Conservation (phyloP, 2,113 vertebrate genomes). For the Oenanthe melanoleuca region DNA sequence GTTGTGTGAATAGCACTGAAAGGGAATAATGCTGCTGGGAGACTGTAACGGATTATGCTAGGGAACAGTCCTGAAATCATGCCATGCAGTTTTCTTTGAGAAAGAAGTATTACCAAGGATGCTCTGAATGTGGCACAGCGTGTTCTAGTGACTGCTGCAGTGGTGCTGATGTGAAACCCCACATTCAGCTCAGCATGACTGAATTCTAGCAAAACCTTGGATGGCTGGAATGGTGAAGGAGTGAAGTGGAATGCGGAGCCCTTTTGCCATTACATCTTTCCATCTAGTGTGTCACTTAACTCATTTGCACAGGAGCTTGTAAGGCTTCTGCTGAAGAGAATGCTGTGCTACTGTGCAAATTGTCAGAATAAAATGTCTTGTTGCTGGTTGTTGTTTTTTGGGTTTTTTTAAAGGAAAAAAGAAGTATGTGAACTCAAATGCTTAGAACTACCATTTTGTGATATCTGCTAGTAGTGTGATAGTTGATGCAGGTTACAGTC, state of each 20-base stretch:
- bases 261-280: background rate
- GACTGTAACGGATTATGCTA: background rate
- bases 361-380: background rate
- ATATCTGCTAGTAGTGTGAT: background rate
- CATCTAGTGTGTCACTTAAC: background rate
- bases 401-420: background rate
- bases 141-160: slow-evolving; percentile 7
- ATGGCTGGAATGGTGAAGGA: background rate
- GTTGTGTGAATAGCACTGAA: background rate
- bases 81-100: background rate
- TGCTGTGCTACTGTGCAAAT: background rate
- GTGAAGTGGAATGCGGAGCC: background rate
- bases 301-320: background rate
- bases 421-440: background rate
- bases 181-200: background rate
- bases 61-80: background rate
- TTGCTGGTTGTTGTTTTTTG: background rate
- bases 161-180: background rate
- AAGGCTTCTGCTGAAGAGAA: background rate
- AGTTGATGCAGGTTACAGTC: background rate
- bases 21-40: background rate
- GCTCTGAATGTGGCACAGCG: background rate
- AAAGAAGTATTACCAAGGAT: background rate
- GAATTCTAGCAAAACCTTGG: background rate
- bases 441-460: background rate